Evolutionary conservation across 2,113 vertebrate genomes (phyloP).

Genomic region (Ptilorrhoa leucosticta): DNA sequence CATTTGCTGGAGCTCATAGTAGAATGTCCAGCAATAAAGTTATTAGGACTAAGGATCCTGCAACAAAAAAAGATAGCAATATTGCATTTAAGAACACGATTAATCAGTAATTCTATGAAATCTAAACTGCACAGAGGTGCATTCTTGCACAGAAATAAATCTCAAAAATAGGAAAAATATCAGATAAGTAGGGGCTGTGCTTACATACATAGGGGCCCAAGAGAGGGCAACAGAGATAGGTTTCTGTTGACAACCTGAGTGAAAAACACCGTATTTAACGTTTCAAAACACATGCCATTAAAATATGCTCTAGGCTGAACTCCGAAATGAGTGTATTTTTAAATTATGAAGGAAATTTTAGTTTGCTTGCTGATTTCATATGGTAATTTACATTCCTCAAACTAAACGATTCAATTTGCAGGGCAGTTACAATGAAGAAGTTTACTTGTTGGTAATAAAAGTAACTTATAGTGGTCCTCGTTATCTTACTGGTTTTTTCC

Average conservation of each 20-base stretch:
- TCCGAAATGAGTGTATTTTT: not conserved
- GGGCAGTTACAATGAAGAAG: slow-evolving; percentile 7
- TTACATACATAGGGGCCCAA: not conserved
- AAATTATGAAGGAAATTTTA: slow-evolving; percentile 39
- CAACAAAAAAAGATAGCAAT: not conserved
- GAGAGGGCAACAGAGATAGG: not conserved
- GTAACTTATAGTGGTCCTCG: not conserved
- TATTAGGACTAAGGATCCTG: not conserved
- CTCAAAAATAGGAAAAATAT: not conserved
- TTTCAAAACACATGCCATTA: slow-evolving; percentile 46
- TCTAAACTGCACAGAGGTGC: not conserved
- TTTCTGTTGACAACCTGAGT: slow-evolving; percentile 36
- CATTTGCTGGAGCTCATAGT: not conserved
- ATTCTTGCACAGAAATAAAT: not conserved
- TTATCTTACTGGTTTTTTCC: not conserved
- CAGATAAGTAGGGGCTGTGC: slow-evolving; percentile 23
- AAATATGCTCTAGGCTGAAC: slow-evolving; percentile 19
- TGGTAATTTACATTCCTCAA: slow-evolving; percentile 25
- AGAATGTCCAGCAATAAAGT: not conserved
- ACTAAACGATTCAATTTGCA: slow-evolving; percentile 28
- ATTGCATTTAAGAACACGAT: not conserved
- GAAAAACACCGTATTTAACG: slow-evolving; percentile 30
- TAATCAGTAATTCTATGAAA: not conserved
- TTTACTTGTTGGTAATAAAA: not conserved
- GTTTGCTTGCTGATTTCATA: not conserved